A percentile compares a stretch with the other conserved stretches of the same genome.
phyloP scores from a whole-genome alignment of 1,140 invertebrate species.

The Amyelois transitella region DNA sequence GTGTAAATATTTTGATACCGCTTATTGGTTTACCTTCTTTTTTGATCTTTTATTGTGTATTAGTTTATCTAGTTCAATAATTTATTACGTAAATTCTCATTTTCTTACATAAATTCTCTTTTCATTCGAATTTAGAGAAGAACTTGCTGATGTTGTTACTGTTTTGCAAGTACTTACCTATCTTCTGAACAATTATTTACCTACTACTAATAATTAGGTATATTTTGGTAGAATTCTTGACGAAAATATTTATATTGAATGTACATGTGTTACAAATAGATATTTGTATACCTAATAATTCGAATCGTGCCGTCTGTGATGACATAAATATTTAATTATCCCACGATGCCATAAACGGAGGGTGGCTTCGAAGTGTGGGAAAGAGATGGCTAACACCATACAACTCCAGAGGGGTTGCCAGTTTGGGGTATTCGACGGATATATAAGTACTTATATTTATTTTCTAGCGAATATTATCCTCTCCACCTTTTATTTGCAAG shows the following conservation, averaged over 20 bases:
- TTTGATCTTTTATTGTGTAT: too few relatives aligned
- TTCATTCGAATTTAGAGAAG: too few relatives aligned
- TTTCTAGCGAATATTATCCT: slow-evolving; percentile 49
- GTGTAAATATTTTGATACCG: background rate
- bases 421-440: slow-evolving; percentile 31
- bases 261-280: background rate
- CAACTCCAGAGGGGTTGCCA: slow-evolving; percentile 53
- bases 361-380: slow-evolving; percentile 41
- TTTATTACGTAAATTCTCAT: too few relatives aligned
- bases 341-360: slow-evolving; percentile 50
- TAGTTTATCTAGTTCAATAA: too few relatives aligned
- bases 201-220: too few relatives aligned
- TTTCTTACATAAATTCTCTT: too few relatives aligned
- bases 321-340: slow-evolving; percentile 73
- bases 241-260: too few relatives aligned
- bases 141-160: too few relatives aligned
- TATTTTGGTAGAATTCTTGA: too few relatives aligned
- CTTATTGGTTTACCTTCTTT: too few relatives aligned
- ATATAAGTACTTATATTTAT: slow-evolving; percentile 39
- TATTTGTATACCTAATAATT: background rate
- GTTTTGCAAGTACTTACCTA: too few relatives aligned
- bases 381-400: slow-evolving; percentile 38
- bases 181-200: too few relatives aligned
- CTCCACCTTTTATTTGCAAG: background rate
- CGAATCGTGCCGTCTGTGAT: slow-evolving; percentile 35